Base-by-base conservation (phyloP, 2,113 vertebrate species). In the Hylia prasina region DNA sequence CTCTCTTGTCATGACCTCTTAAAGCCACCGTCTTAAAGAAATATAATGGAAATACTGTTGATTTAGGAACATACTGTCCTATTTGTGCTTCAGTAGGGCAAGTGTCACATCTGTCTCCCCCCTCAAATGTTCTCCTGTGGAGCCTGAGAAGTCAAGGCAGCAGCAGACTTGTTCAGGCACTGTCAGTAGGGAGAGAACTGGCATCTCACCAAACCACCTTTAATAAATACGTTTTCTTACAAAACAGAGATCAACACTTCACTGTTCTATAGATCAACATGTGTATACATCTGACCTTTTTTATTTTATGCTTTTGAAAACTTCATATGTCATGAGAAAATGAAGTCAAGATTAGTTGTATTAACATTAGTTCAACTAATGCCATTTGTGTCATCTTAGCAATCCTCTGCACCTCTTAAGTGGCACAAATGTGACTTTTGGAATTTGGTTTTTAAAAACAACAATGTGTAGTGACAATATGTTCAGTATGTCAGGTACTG, bases 401-500 rank as follows among this genome's bases (percentile, higher is more conserved):
- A 1, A 2, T 21, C 5, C 14, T 73, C 31, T 91, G 39, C n/a
- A 13, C 7, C 24, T 48, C 9, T 57, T 40, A 68, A 76, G 68
- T 63, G 78, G 39, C 35, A 40, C 15, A 87, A 44, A 57, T 33
- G 10, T 47, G 79, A 60, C 42, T 73, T 86, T 3, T n/a, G 35
- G 50, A 73, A 56, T 71, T 92, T 50, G 50, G 15, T 42, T 97
- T 92, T 77, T 70, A 40, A 78, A 77, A 93, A 47, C 28, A 44
- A 10, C 58, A 66, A 22, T 4, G 1, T 66, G 30, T 58, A 37
- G 19, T 24, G 47, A 50, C 44, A 78, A 1, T 81, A 60, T 90
- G 89, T 95, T 97, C 82, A 51, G 35, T 82, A 51, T 92, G 94
- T 91, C 96, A 96, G 13, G 35, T 96, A 90, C 24, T 51, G 27